Conservation (phyloP, 2,113 vertebrate species). For the Lontra canadensis region DNA sequence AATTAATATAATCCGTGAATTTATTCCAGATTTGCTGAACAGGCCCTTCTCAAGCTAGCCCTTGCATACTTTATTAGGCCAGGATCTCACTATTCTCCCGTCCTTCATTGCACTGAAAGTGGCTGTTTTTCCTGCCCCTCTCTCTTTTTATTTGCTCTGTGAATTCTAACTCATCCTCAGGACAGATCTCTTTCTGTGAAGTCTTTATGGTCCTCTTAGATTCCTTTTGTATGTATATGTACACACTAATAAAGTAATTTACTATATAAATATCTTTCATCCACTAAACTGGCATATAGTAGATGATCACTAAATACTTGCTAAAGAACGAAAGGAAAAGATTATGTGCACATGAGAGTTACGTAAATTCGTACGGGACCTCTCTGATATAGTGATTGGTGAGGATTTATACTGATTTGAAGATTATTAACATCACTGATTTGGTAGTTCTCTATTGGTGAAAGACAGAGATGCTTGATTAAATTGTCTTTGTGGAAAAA, state of each 20-base stretch:
- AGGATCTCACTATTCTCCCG: fast-evolving
- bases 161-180: neutral
- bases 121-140: neutral
- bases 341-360: neutral
- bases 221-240: neutral
- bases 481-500: neutral
- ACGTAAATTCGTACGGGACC: neutral
- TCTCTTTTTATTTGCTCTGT: neutral
- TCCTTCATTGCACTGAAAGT: neutral
- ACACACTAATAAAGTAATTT: neutral
- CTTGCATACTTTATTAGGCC: neutral
- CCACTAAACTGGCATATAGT: neutral
- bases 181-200: neutral
- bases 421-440: neutral
- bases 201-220: neutral
- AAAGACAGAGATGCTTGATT: neutral
- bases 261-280: neutral
- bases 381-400: neutral
- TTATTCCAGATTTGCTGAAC: neutral
- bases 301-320: conserved; percentile 6
- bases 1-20: neutral
- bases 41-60: neutral
- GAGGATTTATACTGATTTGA: neutral
- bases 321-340: conserved; percentile 9
- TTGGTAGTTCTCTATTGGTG: neutral